Base-by-base conservation (phyloP, 2,113 vertebrate species). In the Dipodomys spectabilis region DNA sequence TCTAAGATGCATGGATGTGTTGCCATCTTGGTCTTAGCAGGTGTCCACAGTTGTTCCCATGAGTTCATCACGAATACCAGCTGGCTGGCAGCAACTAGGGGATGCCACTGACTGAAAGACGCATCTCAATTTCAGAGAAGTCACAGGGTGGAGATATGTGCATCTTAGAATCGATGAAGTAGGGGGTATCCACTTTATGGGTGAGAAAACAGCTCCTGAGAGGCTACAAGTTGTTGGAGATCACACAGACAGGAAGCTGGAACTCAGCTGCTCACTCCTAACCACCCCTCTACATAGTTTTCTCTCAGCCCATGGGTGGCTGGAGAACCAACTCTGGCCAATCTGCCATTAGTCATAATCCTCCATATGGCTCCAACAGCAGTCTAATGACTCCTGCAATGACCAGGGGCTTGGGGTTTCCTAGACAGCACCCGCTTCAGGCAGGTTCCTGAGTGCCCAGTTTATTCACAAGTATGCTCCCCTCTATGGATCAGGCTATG, bases 1-100 rank as follows among this genome's bases (percentile, higher is more conserved):
- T 96, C 97, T 97, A 95, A 96, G 94, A 95, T 86, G 95, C 75
- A 8, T 49, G 86, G 93, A 32, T 10, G 30, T 53, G 94, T 83
- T 8, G 80, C 91, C 94, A 88, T 94, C 96, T 90, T 82, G 90
- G 79, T 95, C 93, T 90, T 75, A 94, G 93, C 53, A 71, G 90
- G 75, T 90, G 85, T 96, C 93, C 93, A 82, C 6, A 93, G 86
- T 71, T 45, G 86, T 92, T 82, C 82, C 67, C 86, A 80, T 1
- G 75, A 94, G 77, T 96, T 90, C 86, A 68, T 96, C 95, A 91
- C 11, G 68, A 93, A 62, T 71, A 91, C 62, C 95, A 96, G 95
- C 79, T 94, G 96, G 95, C 94, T 93, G 90, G 94, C 90, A 88
- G 93, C 90, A 22, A 94, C 96, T 95, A 93, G 35, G 89, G 90